Evolutionary conservation across 1,140 invertebrate genomes (phyloP), one percentile per base, ranked within the genome.

Genomic region (Bombus terrestris): DNA sequence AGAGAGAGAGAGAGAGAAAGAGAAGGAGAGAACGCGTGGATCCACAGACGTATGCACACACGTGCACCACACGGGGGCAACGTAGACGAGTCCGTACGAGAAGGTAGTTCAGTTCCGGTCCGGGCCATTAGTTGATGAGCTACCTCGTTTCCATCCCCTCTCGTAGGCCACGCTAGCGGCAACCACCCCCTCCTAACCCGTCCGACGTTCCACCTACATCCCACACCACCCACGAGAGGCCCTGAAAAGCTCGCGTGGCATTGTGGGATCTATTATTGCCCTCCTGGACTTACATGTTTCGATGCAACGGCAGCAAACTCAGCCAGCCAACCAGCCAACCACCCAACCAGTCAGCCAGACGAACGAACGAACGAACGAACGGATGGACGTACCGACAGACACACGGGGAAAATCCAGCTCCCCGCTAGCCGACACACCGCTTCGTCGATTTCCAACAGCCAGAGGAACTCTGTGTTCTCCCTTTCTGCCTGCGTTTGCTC

Each of bases 61-160:
- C 37, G 59, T 64, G 57, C 32, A 47, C 91, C 87, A 87, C 78
- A 72, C 62, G 62, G 37, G 53, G 84, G 69, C 25, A 85, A 71
- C 86, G 88, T 90, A 87, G 90, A 77, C 87, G 88, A 91, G 83
- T 80, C 83, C 89, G 87, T 90, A 89, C 72, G 87, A 92, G 81
- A 90, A 92, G 92, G 89, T 84, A 93, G 92, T 92, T 94, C 88
- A 92, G 93, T 94, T 95, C 93, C 94, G 93, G 93, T 94, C 90
- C 93, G 94, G 95, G 92, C 95, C 94, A 95, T 95, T 95, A 95
- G 95, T 95, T 95, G 95, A 95, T 95, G 94, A 95, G 94, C 91
- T 93, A 90, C 90, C 90, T 77, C 92, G 88, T 89, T 86, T 89
- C 85, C 87, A 85, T 66, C 87, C 88, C 69, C 80, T 82, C 73